Conservation (phyloP, 2,113 vertebrate species). For the Phodopus roborovskii region DNA sequence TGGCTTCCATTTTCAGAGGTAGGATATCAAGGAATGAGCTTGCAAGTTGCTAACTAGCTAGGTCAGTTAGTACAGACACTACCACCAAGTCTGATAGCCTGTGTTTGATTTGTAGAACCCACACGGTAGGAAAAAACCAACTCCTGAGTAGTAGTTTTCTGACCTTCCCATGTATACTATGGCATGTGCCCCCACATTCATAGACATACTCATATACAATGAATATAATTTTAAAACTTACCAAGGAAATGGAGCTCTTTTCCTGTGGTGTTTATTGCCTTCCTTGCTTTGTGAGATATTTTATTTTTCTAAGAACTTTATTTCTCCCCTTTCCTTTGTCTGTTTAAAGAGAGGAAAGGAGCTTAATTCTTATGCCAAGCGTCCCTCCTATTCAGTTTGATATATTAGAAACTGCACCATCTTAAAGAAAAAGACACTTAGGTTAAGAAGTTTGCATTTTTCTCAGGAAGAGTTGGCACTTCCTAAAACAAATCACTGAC, state of each 20-base stretch:
- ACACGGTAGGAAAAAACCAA: background rate
- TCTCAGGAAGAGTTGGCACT: background rate
- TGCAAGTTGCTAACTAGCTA: too few relatives aligned
- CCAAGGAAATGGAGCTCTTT: background rate
- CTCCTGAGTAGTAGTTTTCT: background rate
- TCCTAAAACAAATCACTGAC: background rate
- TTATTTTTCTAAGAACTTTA: conserved; percentile 16
- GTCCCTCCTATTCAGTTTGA: background rate
- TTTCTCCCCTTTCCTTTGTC: conserved; percentile 1
- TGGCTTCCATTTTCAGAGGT: background rate
- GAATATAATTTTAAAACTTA: background rate
- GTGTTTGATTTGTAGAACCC: background rate
- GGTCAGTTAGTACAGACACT: background rate
- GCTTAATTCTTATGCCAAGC: conserved; percentile 7
- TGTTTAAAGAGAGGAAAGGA: background rate
- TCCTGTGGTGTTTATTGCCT: background rate
- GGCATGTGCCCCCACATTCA: too few relatives aligned
- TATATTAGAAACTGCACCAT: background rate
- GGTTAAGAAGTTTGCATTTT: conserved; percentile 38
- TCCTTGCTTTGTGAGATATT: background rate
- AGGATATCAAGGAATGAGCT: background rate
- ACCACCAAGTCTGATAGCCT: background rate
- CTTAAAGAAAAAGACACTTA: background rate
- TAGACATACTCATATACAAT: background rate
- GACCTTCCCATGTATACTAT: background rate